Base-by-base conservation (phyloP, 2,797 vertebrate genomes). In the Gallinago stenura region DNA sequence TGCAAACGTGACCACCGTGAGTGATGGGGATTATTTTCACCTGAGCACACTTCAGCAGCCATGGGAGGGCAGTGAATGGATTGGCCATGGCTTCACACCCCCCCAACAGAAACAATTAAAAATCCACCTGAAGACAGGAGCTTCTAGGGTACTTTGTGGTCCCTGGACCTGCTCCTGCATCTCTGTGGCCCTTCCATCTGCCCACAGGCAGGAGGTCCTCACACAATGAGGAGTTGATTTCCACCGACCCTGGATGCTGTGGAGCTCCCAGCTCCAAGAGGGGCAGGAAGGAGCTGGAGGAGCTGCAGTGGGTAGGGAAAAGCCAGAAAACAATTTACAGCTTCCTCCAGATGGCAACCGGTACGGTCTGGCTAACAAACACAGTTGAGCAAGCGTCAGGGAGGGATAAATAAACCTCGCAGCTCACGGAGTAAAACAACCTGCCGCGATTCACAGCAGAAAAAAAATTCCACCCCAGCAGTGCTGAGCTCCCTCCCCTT, bases 321-420 rank as follows among this genome's bases (percentile, higher is more conserved):
- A 91, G 46, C 46, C 81, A 54, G 43, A 62, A 61, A 58, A 90
- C 39, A 22, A 90, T 89, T 92, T 57, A 31, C 81, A 43, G 92
- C 87, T 94, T 87, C 94, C 84, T 93, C 83, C 92, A 87, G 89
- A 84, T 82, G 87, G 91, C 95, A 90, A 88, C 73, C 4, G 21
- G 76, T 62, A 4, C 1, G 22, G 28, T 56, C 72, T 37, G 93
- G 73, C 69, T 66, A 46, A 68, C 46, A 61, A 62, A 72, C 54
- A 18, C 28, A 60, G 90, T 54, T 53, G 77, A 88, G 89, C 79
- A 22, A 58, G 85, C 4, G 43, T 14, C 22, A 66, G 91, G 83
- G 83, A 65, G 87, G 87, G 93, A 62, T 57, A 83, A 93, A 89
- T 57, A 78, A 93, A 89, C 77, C 77, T 39, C 7, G 1, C 53